Base-by-base conservation (phyloP, 2,797 vertebrate species). In the Miichthys miiuy region DNA sequence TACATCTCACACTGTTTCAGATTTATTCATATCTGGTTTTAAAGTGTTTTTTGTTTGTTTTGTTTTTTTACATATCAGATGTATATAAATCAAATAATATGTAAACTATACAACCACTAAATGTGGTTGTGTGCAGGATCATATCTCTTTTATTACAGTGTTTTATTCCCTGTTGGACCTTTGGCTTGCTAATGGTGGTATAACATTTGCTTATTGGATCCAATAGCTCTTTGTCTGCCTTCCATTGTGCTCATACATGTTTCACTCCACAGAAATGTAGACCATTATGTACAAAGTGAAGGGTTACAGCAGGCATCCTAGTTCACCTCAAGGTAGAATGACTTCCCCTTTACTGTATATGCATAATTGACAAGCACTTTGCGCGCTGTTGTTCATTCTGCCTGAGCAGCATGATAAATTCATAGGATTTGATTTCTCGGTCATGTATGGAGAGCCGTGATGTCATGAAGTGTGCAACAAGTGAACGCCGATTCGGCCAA, bases 361-460 rank as follows among this genome's bases (percentile, higher is more conserved):
- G 63, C 88, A 93, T 92, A 88, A 93, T 92, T 92, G 82, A 94
- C 79, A 42, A 91, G 89, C 89, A 89, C 90, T 91, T 89, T 88
- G 83, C 57, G 8, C 79, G n/a, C 79, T 65, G 85, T 87, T 88
- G 83, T 90, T 89, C 86, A 23, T 79, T 85, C 80, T 68, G 58
- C 83, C 68, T 6, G 44, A 65, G 79, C 77, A 54, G 75, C 89
- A 92, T 91, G 77, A 91, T 55, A 89, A 89, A 93, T 91, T 92
- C 87, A 93, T 91, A 6, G 79, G 76, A 82, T 74, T 63, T 85
- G 77, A 89, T 92, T 84, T 79, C 56, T 74, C 74, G 56, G 8
- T 63, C 77, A 88, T 79, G 90, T 88, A 89, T 82, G 69, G 34
- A 44, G 65, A 48, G 71, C 46, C 12, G 73, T 57, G 82, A 87